These are phyloP conservation scores for Merodon equestris DNA, from an alignment of 2,888 invertebrate species.

Conservation along the genomic window DNA sequence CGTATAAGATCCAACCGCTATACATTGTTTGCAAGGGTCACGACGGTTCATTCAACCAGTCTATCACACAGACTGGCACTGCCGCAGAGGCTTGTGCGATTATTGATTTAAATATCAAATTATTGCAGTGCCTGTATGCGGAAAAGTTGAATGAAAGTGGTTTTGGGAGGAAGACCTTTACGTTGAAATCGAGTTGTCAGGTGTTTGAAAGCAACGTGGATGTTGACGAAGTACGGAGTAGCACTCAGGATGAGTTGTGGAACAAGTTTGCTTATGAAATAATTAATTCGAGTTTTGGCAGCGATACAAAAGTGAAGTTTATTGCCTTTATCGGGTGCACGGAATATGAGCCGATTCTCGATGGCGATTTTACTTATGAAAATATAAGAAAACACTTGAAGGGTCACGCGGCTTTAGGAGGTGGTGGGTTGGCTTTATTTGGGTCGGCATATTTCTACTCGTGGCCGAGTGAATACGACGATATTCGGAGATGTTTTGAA, in stretches of 20 bases:
- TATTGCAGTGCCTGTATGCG: slow-evolving; percentile 92
- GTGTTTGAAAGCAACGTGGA: slow-evolving; percentile 87
- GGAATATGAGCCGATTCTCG: slow-evolving; percentile 84
- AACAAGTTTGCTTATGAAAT: slow-evolving; percentile 89
- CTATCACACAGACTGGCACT: slow-evolving; percentile 73
- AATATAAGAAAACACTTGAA: slow-evolving; percentile 85
- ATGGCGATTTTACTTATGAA: slow-evolving; percentile 83
- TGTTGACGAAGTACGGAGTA: slow-evolving; percentile 84
- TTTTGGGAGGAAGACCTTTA: slow-evolving; percentile 87
- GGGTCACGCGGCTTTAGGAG: slow-evolving; percentile 94
- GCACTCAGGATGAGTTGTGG: slow-evolving; percentile 91
- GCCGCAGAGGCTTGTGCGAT: slow-evolving; percentile 85
- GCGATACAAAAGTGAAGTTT: slow-evolving; percentile 85
- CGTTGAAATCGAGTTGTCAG: slow-evolving; percentile 86
- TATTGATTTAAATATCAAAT: slow-evolving; percentile 87
- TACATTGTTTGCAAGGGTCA: slow-evolving; percentile 91
- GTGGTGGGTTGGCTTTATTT: slow-evolving; percentile 94
- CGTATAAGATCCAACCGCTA: slow-evolving; percentile 81
- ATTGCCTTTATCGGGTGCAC: slow-evolving; percentile 94
- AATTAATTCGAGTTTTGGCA: slow-evolving; percentile 84
- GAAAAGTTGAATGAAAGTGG: slow-evolving; percentile 91
- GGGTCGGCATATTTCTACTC: slow-evolving; percentile 94
- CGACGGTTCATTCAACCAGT: slow-evolving; percentile 86
- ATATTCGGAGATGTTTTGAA: slow-evolving; percentile 81
- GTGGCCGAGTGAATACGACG: slow-evolving; percentile 88